Evolutionary conservation across 1,140 invertebrate genomes (phyloP).

Genomic region (Bombus cullumanus): DNA sequence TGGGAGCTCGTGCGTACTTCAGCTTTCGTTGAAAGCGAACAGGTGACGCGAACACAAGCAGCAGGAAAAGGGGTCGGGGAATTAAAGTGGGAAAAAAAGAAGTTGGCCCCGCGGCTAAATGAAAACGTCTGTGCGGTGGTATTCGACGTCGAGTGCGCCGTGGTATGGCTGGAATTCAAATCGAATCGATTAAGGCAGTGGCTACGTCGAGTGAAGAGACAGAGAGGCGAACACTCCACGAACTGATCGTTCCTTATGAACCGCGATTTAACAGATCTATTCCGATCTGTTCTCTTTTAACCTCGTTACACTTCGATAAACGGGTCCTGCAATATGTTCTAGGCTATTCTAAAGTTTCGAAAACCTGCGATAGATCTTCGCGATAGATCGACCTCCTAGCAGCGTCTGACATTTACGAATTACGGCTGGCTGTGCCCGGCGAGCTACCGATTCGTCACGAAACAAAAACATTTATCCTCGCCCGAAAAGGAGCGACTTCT

Average conservation of each 20-base stretch:
- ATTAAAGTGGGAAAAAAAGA: conserved; percentile 11
- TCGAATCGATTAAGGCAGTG: neutral
- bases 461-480: neutral
- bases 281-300: neutral
- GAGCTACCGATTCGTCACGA: conserved; percentile 9
- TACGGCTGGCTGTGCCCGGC: no score
- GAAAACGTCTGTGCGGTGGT: conserved; percentile 11
- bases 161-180: conserved; percentile 5
- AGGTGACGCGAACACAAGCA: neutral
- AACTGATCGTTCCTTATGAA: neutral
- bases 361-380: neutral
- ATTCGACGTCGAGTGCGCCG: conserved; percentile 2
- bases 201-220: neutral
- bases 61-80: neutral
- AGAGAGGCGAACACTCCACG: neutral
- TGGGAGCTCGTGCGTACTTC: neutral
- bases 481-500: neutral
- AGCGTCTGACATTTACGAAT: conserved; percentile 12
- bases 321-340: neutral
- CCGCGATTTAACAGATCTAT: neutral
- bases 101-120: neutral
- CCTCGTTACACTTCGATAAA: neutral
- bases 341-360: neutral
- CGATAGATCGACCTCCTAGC: neutral
- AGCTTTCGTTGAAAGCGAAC: conserved; percentile 9